Conservation (phyloP, 2,113 vertebrate genomes). For the Egretta garzetta region DNA sequence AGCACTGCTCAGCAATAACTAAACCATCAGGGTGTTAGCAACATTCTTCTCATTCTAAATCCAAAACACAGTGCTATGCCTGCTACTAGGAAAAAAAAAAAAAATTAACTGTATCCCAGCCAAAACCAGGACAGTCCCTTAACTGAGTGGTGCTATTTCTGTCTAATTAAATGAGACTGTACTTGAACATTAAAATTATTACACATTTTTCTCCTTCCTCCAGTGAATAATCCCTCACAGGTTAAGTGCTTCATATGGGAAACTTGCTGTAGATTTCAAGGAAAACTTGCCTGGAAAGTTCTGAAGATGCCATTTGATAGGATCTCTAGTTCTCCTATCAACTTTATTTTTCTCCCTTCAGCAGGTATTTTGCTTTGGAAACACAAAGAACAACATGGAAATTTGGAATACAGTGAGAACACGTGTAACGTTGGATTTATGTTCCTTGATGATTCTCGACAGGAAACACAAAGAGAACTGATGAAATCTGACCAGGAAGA, state of each 20-base stretch:
- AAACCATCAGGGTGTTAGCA: no score
- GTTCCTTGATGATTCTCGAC: background rate
- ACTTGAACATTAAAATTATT: background rate
- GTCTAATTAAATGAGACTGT: background rate
- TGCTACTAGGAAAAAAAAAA: no score
- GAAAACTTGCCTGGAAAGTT: background rate
- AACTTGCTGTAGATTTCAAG: background rate
- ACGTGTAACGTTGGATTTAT: background rate
- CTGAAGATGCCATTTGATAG: background rate
- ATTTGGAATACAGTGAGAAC: background rate
- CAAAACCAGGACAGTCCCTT: background rate
- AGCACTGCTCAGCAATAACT: no score
- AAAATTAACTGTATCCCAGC: no score
- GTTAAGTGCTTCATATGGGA: background rate
- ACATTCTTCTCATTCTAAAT: no score
- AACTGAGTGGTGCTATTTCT: background rate
- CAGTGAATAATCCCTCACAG: background rate
- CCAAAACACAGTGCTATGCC: no score
- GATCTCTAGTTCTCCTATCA: background rate
- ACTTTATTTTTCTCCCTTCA: background rate
- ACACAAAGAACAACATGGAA: background rate
- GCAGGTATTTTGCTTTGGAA: background rate
- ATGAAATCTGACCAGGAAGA: background rate
- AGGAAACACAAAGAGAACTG: background rate
- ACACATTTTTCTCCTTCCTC: background rate